Conservation (phyloP, 2,888 invertebrate species). For the Parnassius apollo region DNA sequence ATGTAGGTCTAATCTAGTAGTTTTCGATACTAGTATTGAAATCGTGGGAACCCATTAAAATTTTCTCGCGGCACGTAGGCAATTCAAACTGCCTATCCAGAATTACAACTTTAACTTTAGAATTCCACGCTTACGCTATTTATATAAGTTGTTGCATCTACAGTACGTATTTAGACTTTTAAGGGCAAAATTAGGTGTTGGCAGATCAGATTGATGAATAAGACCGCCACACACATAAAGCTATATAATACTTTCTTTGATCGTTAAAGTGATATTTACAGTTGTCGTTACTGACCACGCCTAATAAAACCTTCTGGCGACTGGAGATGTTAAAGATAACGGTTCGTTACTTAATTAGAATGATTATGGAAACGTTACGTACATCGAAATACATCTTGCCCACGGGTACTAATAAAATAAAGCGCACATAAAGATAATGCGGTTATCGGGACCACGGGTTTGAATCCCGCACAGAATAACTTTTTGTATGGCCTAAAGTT, state of each 20-base stretch:
- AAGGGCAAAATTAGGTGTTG: slow-evolving; percentile 25
- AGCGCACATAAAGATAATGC: not conserved
- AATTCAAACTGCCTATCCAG: not conserved
- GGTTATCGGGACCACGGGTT: no score
- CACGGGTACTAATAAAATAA: slow-evolving; percentile 4
- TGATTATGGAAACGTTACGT: slow-evolving; percentile 9
- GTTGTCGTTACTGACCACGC: slow-evolving; percentile 45
- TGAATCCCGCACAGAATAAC: no score
- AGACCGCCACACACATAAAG: slow-evolving; percentile 31
- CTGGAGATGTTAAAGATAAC: slow-evolving; percentile 14
- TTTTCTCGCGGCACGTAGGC: not conserved
- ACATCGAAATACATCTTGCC: slow-evolving; percentile 9
- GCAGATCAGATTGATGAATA: slow-evolving; percentile 9
- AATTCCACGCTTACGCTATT: slow-evolving; percentile 7
- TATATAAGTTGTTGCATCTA: slow-evolving; percentile 13
- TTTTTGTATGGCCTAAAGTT: no score
- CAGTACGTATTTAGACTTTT: slow-evolving; percentile 17
- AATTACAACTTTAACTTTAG: slow-evolving; percentile 3
- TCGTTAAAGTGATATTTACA: slow-evolving; percentile 48
- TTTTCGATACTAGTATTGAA: not conserved
- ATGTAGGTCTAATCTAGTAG: not conserved
- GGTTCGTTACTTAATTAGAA: slow-evolving; percentile 9
- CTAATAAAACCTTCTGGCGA: slow-evolving; percentile 31
- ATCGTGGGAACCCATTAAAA: slow-evolving; percentile 1
- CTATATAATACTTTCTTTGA: slow-evolving; percentile 38